These are phyloP conservation scores for Harmothoe impar DNA, from an alignment of 2,888 invertebrate species.

Conservation along the genomic window DNA sequence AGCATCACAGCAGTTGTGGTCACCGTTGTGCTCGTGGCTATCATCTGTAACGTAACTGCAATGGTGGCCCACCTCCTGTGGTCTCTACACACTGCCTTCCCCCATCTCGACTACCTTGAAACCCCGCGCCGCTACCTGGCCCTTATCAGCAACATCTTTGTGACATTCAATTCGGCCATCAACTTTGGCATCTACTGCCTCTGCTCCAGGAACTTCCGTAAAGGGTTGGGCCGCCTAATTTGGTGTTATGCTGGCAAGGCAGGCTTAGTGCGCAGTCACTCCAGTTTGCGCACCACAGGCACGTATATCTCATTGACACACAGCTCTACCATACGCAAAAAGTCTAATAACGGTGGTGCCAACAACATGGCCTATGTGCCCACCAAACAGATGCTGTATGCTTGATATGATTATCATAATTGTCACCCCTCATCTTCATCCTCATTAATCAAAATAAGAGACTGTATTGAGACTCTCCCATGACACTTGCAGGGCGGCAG, in stretches of 20 bases:
- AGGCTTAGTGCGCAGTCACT: not conserved
- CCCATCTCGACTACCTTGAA: constrained; percentile 62
- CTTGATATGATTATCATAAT: not conserved
- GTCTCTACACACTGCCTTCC: constrained; percentile 64
- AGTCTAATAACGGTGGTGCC: not conserved
- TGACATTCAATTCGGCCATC: constrained; percentile 69
- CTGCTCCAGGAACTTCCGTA: constrained; percentile 68
- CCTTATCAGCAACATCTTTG: constrained; percentile 69
- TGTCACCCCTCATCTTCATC: not conserved
- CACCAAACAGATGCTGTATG: constrained; percentile 19
- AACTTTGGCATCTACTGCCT: constrained; percentile 72
- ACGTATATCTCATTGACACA: constrained; percentile 47
- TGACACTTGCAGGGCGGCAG: too few species aligned
- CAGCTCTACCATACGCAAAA: constrained; percentile 49
- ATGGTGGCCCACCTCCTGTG: constrained; percentile 69
- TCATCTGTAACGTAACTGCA: constrained; percentile 68
- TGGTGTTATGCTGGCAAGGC: constrained; percentile 20
- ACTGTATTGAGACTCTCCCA: too few species aligned
- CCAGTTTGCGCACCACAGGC: constrained; percentile 30
- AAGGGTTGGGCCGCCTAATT: constrained; percentile 55
- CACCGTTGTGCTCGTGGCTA: constrained; percentile 67
- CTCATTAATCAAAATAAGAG: too few species aligned
- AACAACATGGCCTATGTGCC: constrained; percentile 17
- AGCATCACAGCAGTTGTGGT: constrained; percentile 67
- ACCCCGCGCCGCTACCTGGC: constrained; percentile 64